phyloP scores from a whole-genome alignment of 2,797 vertebrate species.

The Sternarchorhynchus goeldii region DNA sequence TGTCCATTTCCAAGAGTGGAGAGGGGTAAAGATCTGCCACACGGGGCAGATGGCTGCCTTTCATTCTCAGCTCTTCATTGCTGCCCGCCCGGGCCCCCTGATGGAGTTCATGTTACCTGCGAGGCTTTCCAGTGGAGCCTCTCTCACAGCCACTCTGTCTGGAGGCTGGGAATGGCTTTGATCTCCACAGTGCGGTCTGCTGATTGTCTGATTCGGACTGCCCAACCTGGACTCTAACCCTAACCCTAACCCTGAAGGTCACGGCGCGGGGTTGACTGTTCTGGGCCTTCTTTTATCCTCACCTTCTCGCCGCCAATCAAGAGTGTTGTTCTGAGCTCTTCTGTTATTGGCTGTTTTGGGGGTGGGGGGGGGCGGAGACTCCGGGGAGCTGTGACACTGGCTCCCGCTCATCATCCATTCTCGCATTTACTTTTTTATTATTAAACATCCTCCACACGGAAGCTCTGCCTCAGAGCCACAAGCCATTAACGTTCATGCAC shows the following conservation, averaged over 20 bases:
- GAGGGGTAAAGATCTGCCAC: neutral
- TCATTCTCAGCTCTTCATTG: conserved; percentile 25
- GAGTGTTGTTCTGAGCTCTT: conserved; percentile 37
- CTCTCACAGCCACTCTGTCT: conserved; percentile 36
- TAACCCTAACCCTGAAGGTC: conserved; percentile 40
- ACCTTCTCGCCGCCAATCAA: neutral
- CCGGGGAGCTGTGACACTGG: conserved; percentile 32
- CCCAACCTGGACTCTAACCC: conserved; percentile 29
- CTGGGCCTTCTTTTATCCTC: neutral
- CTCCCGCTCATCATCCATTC: conserved; percentile 48
- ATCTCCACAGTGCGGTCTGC: conserved; percentile 47
- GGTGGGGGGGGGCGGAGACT: conserved; percentile 3
- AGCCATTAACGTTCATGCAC: conserved; percentile 54
- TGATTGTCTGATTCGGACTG: conserved; percentile 35
- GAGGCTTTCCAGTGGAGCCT: conserved; percentile 17
- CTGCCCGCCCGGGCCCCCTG: conserved; percentile 18
- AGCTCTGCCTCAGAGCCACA: conserved; percentile 54
- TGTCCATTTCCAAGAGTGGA: neutral
- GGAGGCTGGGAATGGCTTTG: conserved; percentile 44
- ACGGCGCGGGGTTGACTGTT: conserved; percentile 16
- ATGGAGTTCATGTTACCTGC: conserved; percentile 17
- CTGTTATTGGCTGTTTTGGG: conserved; percentile 49
- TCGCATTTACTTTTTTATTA: conserved; percentile 58
- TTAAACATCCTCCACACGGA: conserved; percentile 55
- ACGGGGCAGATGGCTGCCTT: conserved; percentile 8